A percentile compares a stretch with the other conserved stretches of the same genome.
Conservation (phyloP, 2,113 vertebrate genomes). For the Heterotilapia buettikoferi region DNA sequence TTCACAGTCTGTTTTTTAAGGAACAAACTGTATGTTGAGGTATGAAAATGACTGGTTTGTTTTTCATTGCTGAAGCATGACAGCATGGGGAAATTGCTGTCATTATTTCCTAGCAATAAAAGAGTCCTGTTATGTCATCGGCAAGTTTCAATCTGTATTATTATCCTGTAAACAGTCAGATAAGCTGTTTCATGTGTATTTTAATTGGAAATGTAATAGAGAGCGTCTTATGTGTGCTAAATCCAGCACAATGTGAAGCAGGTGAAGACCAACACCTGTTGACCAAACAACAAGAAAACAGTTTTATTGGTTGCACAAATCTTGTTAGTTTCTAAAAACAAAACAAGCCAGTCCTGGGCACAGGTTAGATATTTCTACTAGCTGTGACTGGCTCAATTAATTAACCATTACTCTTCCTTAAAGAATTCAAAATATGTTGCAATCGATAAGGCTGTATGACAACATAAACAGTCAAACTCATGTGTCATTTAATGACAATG, state of each 20-base stretch:
- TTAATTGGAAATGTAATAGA: not conserved
- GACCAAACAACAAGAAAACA: not conserved
- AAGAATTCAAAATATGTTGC: not conserved
- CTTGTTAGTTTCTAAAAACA: not conserved
- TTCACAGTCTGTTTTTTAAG: not conserved
- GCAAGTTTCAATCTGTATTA: not conserved
- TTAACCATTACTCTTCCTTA: not conserved
- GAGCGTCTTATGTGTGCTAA: not conserved
- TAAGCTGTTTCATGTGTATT: not conserved
- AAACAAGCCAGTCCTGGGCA: not conserved
- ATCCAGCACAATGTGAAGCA: not conserved
- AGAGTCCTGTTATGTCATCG: conserved; percentile 10
- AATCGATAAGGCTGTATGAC: not conserved
- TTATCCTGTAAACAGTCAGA: not conserved
- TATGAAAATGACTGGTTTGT: not conserved
- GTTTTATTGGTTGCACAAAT: not conserved
- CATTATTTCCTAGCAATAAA: not conserved
- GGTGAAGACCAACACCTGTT: conserved; percentile 11
- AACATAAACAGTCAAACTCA: not conserved
- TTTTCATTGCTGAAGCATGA: not conserved
- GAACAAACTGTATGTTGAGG: not conserved
- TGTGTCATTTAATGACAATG: not conserved
- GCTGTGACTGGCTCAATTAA: not conserved
- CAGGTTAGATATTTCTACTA: not conserved
- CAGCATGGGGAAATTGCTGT: not conserved